Evolutionary conservation across 2,797 vertebrate genomes (phyloP), one percentile per base, ranked within the genome.

Genomic region (Chlorospingus flavigularis): DNA sequence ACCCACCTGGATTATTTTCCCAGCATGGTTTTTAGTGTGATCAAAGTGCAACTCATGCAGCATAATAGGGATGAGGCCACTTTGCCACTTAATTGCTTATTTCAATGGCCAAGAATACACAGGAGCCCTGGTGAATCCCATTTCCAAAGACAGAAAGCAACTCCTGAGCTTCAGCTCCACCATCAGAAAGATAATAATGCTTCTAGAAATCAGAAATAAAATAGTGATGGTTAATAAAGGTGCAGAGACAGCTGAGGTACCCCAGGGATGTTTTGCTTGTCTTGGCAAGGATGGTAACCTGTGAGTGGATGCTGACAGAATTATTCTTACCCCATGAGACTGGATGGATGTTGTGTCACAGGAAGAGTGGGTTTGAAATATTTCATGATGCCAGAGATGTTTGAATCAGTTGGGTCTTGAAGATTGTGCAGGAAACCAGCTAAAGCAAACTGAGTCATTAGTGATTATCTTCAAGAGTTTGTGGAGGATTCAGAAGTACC

Each of bases 361-460:
- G 63, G 87, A 93, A 94, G 45, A 91, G 77, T 9, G 40, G 31
- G 39, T 76, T 89, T 79, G 33, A 92, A 92, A 24, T 9, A 67
- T 76, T 85, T 92, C 2, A 5, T 50, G 78, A 71, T 63, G 61
- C 50, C 76, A 86, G 90, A 67, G 45, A 90, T 28, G 28, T 73
- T 94, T 87, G 72, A 89, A 57, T 70, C 60, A 66, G 55, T 76
- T 82, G 55, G 21, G 48, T 45, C 60, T 77, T 85, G 60, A 87
- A 92, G 63, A 85, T 43, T 77, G 63, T 79, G 48, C 92, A 93
- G 94, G 78, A 92, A 96, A 93, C 25, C 48, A 65, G 37, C 51
- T 82, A 84, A 92, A 86, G 68, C 53, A 85, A 92, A 85, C 81
- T 89, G 92, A 95, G 55, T 94, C 89, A 94, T 92, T 93, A 82